A percentile compares a stretch with the other conserved stretches of the same genome.
Evolutionary conservation across 2,113 vertebrate genomes (phyloP).

Genomic region (Scomber japonicus): DNA sequence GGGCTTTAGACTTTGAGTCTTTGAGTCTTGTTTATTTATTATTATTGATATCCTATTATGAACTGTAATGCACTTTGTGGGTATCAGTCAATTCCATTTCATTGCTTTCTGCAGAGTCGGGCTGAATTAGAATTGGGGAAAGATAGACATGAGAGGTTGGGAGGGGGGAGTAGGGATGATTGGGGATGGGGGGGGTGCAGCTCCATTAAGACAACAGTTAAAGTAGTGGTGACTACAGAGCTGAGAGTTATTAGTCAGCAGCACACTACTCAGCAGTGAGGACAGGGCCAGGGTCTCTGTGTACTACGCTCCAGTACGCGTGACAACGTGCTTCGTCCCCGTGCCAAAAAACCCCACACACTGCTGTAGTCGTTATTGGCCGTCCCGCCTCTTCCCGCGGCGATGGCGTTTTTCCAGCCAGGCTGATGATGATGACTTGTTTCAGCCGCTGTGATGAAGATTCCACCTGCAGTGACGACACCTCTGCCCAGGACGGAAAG

Average conservation of each 20-base stretch:
- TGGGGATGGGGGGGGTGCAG: constrained; percentile 52
- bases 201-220: constrained; percentile 73
- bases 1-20: constrained; percentile 30
- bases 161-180: constrained; percentile 39
- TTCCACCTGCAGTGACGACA: constrained; percentile 34
- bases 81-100: constrained; percentile 72
- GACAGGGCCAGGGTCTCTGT: constrained; percentile 33
- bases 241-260: constrained; percentile 74
- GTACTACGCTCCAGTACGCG: constrained; percentile 28
- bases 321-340: neutral
- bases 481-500: constrained; percentile 25
- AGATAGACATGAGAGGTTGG: constrained; percentile 29
- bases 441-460: constrained; percentile 39
- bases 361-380: constrained; percentile 24
- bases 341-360: constrained; percentile 9
- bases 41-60: constrained; percentile 70
- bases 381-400: constrained; percentile 46
- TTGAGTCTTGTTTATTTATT: constrained; percentile 60
- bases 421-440: constrained; percentile 36
- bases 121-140: constrained; percentile 55
- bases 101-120: constrained; percentile 70
- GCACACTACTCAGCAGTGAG: constrained; percentile 53
- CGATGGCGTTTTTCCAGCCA: constrained; percentile 2
- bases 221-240: constrained; percentile 69
- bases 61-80: constrained; percentile 69